Evolutionary conservation across 2,888 invertebrate species (phyloP), one percentile per base, ranked within the genome.

Genomic region (Dasysyrphus tricinctus): DNA sequence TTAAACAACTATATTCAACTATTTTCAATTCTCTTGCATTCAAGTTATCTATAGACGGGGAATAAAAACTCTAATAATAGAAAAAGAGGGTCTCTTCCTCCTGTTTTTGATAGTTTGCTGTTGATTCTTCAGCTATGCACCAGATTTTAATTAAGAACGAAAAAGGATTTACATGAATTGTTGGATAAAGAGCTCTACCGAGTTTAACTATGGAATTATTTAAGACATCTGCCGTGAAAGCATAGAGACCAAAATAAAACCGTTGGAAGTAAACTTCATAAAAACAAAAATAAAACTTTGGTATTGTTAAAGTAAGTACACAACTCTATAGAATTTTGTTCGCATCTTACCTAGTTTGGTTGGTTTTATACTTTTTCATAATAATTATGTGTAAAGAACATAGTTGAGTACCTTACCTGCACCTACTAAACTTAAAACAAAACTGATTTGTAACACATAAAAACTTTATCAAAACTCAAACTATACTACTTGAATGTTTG

Each of bases 131-230:
- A 14, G 24, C 32, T 56, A 11, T 37, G 67, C 72, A 80, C n/a
- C n/a, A 70, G 44, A 59, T 47, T 65, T 59, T 44, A 77, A 57
- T 57, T 44, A 54, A 65, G 37, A 56, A 56, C 56, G 59, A 59
- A 54, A 59, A 12, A 69, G 59, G 47, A 74, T 67, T 76, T 24
- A 73, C 59, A 67, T 57, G 19, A 59, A 59, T 59, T 82, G 16
- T 80, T 63, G 14, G 42, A 29, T 47, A 29, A 44, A 37, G 29
- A 63, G 44, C 63, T 44, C 2, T 8, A 16, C 11, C 2, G 1
- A 42, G 9, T 61, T 59, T 9, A 42, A 14, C 14, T 61, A 24
- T n/a, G 61, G 2, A 29, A 44, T 29, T 57, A 12, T 57, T 57
- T 16, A 44, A 63, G 29, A 29, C 24, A 24, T 24, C 63, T 29